Base-by-base conservation (phyloP, 2,113 vertebrate species). In the Paramormyrops kingsleyae region DNA sequence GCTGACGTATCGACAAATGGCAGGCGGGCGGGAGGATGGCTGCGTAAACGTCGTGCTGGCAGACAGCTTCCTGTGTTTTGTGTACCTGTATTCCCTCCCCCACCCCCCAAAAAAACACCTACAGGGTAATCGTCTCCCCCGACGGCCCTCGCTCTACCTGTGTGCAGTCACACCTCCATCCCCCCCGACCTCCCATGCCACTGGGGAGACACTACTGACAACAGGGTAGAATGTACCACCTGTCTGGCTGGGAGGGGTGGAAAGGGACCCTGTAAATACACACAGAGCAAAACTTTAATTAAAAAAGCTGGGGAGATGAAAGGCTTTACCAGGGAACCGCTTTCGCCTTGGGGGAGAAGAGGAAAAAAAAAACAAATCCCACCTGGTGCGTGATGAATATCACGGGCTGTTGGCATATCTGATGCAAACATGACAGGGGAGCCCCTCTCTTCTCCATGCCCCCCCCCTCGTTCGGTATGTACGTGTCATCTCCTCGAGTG, bases 271-370 rank as follows among this genome's bases (percentile, higher is more conserved):
- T 89, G 88, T 56, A 83, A 46, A 80, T 49, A 77, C 56, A 87
- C 35, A 56, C 35, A 53, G 62, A 74, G 56, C 53, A 19, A 88
- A 90, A 27, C 52, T 44, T 90, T 88, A 90, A 88, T 88, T 90
- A 88, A 88, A 90, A 86, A 90, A 88, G n/a, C 39, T 35, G 52
- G 52, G 31, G 74, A 90, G 90, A 88, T 90, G 49, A 88, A 90
- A 90, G 90, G 15, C 21, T 53, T 27, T 87, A 90, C 53, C 21
- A 74, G 62, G 62, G 49, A 50, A 62, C 24, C 3, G 62, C 31
- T 31, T 90, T 77, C 39, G 62, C 89, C 89, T 90, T 87, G 59
- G 39, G 39, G 46, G 27, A 39, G 31, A 86, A 27, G 47, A 56
- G 80, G 15, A 70, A 31, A 13, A n/a, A 17, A 31, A 70, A 87